phyloP scores from a whole-genome alignment of 2,888 invertebrate genomes.

The Pseudoips prasinana region DNA sequence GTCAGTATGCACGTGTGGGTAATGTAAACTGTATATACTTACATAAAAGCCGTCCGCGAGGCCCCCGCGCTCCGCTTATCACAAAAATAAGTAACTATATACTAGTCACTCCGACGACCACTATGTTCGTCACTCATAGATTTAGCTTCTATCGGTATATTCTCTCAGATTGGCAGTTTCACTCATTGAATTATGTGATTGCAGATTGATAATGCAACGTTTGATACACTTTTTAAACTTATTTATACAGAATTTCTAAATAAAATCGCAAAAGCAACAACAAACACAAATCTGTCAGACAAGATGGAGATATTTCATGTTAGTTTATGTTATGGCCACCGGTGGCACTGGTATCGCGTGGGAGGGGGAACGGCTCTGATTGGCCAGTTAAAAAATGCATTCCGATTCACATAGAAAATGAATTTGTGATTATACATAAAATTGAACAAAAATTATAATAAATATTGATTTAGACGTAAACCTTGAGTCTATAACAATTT shows the following conservation, averaged over 20 bases:
- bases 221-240: slow-evolving; percentile 51
- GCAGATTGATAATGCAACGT: slow-evolving; percentile 37
- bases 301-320: slow-evolving; percentile 84
- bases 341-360: slow-evolving; percentile 64
- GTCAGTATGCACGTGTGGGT: slow-evolving; percentile 47
- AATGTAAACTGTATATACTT: slow-evolving; percentile 62
- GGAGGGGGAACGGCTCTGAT: slow-evolving; percentile 55
- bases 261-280: slow-evolving; percentile 75
- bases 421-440: too few relatives aligned
- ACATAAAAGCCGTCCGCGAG: slow-evolving; percentile 72
- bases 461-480: too few relatives aligned
- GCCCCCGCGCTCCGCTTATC: slow-evolving; percentile 80
- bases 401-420: slow-evolving; percentile 42
- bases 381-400: slow-evolving; percentile 51
- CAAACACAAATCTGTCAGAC: slow-evolving; percentile 84
- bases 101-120: slow-evolving; percentile 74
- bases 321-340: slow-evolving; percentile 73
- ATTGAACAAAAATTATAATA: too few relatives aligned
- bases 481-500: too few relatives aligned
- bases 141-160: slow-evolving; percentile 51
- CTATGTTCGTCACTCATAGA: slow-evolving; percentile 71
- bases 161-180: slow-evolving; percentile 35
- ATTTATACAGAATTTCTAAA: slow-evolving; percentile 58
- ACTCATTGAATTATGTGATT: slow-evolving; percentile 38
- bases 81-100: slow-evolving; percentile 82